Conservation (phyloP, 2,113 vertebrate genomes). For the Herpetotheres cachinnans region DNA sequence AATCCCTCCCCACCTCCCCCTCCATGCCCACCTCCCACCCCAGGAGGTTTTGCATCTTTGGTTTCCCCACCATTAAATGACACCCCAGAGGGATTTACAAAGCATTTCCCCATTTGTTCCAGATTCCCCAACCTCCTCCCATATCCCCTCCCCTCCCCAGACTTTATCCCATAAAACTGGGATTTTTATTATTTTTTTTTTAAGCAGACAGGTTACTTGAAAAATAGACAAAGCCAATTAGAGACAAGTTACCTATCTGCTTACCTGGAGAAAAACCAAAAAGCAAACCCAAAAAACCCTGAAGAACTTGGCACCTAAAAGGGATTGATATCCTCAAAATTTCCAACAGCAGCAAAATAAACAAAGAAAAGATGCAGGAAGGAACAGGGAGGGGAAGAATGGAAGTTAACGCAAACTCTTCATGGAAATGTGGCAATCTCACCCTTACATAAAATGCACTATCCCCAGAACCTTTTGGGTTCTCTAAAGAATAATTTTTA, state of each 20-base stretch:
- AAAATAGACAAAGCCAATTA: not conserved
- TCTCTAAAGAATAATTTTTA: not conserved
- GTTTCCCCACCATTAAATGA: constrained; percentile 36
- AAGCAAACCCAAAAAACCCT: not conserved
- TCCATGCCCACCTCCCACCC: not conserved
- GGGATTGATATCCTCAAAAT: constrained; percentile 58
- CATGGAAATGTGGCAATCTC: not conserved
- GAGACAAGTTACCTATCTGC: constrained; percentile 26
- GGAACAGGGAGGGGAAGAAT: not conserved
- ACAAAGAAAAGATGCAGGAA: constrained; percentile 2
- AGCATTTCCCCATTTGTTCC: not conserved
- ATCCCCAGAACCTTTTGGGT: not conserved
- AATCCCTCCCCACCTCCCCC: not conserved
- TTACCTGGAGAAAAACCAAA: constrained; percentile 15
- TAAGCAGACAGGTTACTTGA: constrained; percentile 45
- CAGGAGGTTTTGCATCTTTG: constrained; percentile 33
- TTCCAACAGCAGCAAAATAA: constrained; percentile 49
- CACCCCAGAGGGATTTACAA: not conserved
- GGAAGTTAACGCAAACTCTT: constrained; percentile 19
- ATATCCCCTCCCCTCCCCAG: not conserved
- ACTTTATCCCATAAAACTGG: constrained; percentile 2
- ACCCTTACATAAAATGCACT: not conserved
- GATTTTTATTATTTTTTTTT: not conserved
- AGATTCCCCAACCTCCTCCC: constrained; percentile 40
- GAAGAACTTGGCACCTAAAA: not conserved